Evolutionary conservation across 2,888 invertebrate genomes (phyloP).

Genomic region (Epinotia bilunana): DNA sequence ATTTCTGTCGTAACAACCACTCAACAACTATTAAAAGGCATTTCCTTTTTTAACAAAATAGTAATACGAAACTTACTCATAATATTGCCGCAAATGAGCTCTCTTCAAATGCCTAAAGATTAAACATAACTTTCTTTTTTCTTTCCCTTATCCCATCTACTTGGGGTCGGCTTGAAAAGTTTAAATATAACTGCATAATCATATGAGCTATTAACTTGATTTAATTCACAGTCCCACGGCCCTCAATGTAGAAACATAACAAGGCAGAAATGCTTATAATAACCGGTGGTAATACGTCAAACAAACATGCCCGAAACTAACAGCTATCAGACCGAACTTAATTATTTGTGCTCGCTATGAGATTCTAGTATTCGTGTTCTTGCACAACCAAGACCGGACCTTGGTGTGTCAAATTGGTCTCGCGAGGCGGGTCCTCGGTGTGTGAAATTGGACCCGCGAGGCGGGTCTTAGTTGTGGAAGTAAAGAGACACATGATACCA

Average conservation of each 20-base stretch:
- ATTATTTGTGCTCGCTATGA: constrained; percentile 58
- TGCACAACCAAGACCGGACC: background rate
- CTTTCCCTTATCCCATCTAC: no score
- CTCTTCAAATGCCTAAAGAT: background rate
- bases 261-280: constrained; percentile 47
- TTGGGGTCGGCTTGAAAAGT: background rate
- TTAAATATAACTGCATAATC: background rate
- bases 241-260: constrained; percentile 20
- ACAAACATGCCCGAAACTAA: constrained; percentile 55
- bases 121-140: background rate
- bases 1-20: background rate
- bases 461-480: background rate
- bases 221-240: constrained; percentile 18
- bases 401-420: background rate
- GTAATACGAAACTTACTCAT: background rate
- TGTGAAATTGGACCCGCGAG: background rate
- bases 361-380: constrained; percentile 45
- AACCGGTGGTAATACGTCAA: constrained; percentile 55
- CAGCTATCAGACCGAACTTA: constrained; percentile 55
- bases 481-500: constrained; percentile 21
- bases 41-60: background rate
- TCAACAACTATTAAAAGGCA: background rate
- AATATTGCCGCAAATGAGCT: no score
- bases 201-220: background rate
- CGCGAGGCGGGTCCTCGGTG: background rate